Evolutionary conservation across 2,888 invertebrate species (phyloP).

Genomic region (Eubasilissa splendida): DNA sequence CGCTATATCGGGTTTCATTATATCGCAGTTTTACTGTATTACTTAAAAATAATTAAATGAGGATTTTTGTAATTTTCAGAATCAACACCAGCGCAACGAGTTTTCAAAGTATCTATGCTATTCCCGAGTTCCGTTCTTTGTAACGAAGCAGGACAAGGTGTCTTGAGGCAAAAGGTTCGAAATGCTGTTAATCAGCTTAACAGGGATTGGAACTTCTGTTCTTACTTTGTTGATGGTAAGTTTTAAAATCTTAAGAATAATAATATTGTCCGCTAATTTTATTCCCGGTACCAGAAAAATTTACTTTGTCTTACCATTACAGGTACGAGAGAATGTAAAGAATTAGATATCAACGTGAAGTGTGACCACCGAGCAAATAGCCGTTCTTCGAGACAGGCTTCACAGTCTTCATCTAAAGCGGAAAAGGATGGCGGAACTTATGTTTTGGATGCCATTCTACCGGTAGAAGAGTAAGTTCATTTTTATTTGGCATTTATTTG

Average conservation of each 20-base stretch:
- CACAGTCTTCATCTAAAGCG: conserved; percentile 66
- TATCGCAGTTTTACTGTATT: too few relatives aligned
- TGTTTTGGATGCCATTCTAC: conserved; percentile 85
- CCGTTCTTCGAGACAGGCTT: conserved; percentile 77
- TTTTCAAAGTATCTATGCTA: conserved; percentile 93
- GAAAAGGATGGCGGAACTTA: conserved; percentile 85
- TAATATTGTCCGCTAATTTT: too few relatives aligned
- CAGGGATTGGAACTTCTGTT: conserved; percentile 97
- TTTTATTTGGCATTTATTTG: not conserved
- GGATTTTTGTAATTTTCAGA: conserved; percentile 68
- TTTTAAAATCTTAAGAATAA: conserved; percentile 54
- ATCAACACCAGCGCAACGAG: conserved; percentile 92
- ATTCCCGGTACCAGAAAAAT: too few relatives aligned
- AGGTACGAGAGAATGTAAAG: conserved; percentile 89
- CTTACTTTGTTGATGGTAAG: conserved; percentile 87
- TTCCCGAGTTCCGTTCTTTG: conserved; percentile 98
- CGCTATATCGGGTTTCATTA: too few relatives aligned
- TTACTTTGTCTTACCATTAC: not conserved
- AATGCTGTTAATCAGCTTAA: conserved; percentile 92
- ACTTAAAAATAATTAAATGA: too few relatives aligned
- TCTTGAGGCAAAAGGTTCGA: conserved; percentile 89
- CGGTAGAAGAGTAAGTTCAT: conserved; percentile 86
- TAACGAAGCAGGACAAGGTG: conserved; percentile 95
- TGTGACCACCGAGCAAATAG: conserved; percentile 85
- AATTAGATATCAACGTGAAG: conserved; percentile 91